Evolutionary conservation across 1,140 invertebrate genomes (phyloP).

Genomic region (Elymnias hypermnestra): DNA sequence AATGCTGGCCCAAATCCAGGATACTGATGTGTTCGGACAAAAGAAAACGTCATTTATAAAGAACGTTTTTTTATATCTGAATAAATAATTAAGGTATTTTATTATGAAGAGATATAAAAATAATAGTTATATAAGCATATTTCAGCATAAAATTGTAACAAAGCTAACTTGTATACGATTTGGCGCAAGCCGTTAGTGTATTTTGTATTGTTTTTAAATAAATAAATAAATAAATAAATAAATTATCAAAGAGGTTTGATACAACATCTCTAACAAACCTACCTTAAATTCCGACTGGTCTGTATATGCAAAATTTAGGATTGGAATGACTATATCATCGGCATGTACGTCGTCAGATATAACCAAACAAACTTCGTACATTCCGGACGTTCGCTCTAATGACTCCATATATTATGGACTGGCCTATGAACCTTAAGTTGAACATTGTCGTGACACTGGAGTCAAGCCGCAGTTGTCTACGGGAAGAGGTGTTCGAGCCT

Average conservation of each 20-base stretch:
- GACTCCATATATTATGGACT: conserved; percentile 86
- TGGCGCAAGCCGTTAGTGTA: no score
- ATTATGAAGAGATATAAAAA: no score
- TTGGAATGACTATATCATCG: conserved; percentile 83
- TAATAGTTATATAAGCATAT: no score
- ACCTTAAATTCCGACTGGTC: conserved; percentile 88
- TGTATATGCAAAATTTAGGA: conserved; percentile 91
- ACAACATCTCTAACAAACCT: conserved; percentile 83
- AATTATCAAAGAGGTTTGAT: conserved; percentile 87
- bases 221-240: conserved; percentile 91
- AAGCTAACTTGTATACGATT: no score
- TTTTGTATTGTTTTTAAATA: no score
- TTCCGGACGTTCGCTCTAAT: conserved; percentile 81
- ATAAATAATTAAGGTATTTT: no score
- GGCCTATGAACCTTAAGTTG: conserved; percentile 86
- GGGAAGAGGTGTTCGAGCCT: conserved; percentile 87
- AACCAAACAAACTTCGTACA: conserved; percentile 80
- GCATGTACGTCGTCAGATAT: conserved; percentile 84
- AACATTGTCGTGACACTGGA: conserved; percentile 85
- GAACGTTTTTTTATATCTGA: no score
- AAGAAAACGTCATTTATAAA: no score
- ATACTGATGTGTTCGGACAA: no score
- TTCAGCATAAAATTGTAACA: no score
- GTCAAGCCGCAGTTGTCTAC: conserved; percentile 89
- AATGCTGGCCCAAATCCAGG: no score